phyloP scores from a whole-genome alignment of 92 coral and sea anemone species.

The Chrysogorgia sp. region DNA sequence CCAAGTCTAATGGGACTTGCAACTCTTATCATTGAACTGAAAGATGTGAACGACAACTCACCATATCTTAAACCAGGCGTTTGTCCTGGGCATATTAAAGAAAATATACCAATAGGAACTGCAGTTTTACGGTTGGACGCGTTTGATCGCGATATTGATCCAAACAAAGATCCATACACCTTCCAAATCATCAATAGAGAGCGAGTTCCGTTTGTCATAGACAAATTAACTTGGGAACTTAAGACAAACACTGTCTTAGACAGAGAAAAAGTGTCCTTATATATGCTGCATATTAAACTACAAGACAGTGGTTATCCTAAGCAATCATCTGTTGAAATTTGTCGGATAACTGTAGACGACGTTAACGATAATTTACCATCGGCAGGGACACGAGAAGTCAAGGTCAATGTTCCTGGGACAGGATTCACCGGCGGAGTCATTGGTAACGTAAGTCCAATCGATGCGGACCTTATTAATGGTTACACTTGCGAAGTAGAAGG shows the following conservation, averaged over 20 bases:
- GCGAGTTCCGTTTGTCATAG: conserved; percentile 73
- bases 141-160: conserved; percentile 74
- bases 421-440: conserved; percentile 74
- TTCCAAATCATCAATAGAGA: conserved; percentile 67
- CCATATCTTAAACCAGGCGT: conserved; percentile 64
- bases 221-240: conserved; percentile 59
- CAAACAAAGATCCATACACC: conserved; percentile 82
- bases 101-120: conserved; percentile 72
- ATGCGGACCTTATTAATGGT: conserved; percentile 74
- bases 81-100: conserved; percentile 71
- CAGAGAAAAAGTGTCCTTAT: conserved; percentile 67
- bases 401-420: conserved; percentile 69
- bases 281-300: conserved; percentile 66
- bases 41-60: conserved; percentile 89
- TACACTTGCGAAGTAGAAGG: conserved; percentile 70
- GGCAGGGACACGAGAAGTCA: conserved; percentile 72
- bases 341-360: conserved; percentile 73
- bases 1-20: conserved; percentile 85
- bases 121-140: conserved; percentile 72
- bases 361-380: conserved; percentile 85
- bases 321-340: conserved; percentile 65
- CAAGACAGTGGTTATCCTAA: conserved; percentile 74
- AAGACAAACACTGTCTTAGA: conserved; percentile 70
- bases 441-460: conserved; percentile 82
- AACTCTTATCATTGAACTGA: conserved; percentile 67